Conservation (phyloP, 2,888 invertebrate species). For the Drosophila quasianomalipes region DNA sequence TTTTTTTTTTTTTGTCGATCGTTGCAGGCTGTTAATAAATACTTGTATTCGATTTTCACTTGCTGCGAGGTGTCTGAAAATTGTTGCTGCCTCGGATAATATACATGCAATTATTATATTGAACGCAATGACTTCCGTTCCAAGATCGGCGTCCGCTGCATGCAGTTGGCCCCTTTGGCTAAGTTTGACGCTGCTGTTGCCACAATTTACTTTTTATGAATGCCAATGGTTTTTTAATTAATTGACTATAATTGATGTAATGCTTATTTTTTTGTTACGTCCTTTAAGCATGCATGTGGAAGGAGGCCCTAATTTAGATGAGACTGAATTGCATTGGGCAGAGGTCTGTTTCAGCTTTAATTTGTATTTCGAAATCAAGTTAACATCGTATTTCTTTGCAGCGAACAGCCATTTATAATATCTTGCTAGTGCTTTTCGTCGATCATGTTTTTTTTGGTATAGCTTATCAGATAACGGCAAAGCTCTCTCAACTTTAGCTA, state of each 20-base stretch:
- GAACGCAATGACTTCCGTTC: slow-evolving; percentile 48
- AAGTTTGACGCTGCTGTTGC: slow-evolving; percentile 58
- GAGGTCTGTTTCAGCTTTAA: not conserved
- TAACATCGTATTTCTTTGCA: not conserved
- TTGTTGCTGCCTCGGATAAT: slow-evolving; percentile 71
- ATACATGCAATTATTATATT: slow-evolving; percentile 65
- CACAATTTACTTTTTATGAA: slow-evolving; percentile 79
- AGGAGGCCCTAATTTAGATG: not conserved
- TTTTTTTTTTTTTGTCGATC: slow-evolving; percentile 58
- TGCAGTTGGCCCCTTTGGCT: slow-evolving; percentile 23
- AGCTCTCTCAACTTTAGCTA: not conserved
- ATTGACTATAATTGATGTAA: slow-evolving; percentile 65
- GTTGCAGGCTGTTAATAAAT: slow-evolving; percentile 70
- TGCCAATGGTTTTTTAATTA: slow-evolving; percentile 80
- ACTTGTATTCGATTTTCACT: slow-evolving; percentile 54
- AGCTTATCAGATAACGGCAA: not conserved
- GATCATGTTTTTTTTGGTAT: not conserved
- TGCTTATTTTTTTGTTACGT: slow-evolving; percentile 3
- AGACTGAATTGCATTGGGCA: not conserved
- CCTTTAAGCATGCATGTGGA: not conserved
- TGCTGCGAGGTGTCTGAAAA: slow-evolving; percentile 64
- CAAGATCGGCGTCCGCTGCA: slow-evolving; percentile 8
- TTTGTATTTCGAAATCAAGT: not conserved
- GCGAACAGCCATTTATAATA: not conserved
- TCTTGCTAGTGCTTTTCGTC: not conserved